These are phyloP conservation scores for Lepidostoma basale DNA, from an alignment of 1,140 invertebrate species.

Conservation along the genomic window DNA sequence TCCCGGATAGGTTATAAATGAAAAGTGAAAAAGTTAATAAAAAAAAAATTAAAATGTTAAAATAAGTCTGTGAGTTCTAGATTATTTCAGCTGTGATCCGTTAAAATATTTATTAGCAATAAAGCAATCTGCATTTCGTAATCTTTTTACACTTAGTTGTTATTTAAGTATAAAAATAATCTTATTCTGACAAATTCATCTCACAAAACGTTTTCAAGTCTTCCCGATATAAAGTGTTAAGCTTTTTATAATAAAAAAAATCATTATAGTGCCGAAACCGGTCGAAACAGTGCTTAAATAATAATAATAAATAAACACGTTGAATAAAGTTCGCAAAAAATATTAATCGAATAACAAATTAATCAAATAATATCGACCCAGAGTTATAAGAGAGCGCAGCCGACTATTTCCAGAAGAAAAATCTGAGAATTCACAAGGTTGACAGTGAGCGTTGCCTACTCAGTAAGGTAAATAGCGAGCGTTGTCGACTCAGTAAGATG, in stretches of 20 bases:
- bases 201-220: conserved; percentile 14
- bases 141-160: conserved; percentile 10
- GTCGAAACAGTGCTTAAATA: no score
- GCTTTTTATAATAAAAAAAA: conserved; percentile 5
- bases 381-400: no score
- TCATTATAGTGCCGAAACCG: not conserved
- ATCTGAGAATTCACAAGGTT: no score
- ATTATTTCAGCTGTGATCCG: conserved; percentile 16
- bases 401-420: no score
- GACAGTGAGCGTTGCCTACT: not conserved
- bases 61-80: not conserved
- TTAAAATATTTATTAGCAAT: conserved; percentile 18
- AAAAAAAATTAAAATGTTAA: no score
- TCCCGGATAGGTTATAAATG: not conserved
- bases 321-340: no score
- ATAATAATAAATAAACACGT: no score
- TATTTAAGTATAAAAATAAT: no score
- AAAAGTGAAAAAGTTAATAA: conserved; percentile 5
- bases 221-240: conserved; percentile 16
- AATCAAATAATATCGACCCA: no score
- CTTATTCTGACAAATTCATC: no score
- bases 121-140: conserved; percentile 17
- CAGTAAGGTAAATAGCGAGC: not conserved
- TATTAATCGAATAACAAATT: no score
- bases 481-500: not conserved